Evolutionary conservation across 1,140 invertebrate species (phyloP).

Genomic region (Muscidifurax raptorellus): DNA sequence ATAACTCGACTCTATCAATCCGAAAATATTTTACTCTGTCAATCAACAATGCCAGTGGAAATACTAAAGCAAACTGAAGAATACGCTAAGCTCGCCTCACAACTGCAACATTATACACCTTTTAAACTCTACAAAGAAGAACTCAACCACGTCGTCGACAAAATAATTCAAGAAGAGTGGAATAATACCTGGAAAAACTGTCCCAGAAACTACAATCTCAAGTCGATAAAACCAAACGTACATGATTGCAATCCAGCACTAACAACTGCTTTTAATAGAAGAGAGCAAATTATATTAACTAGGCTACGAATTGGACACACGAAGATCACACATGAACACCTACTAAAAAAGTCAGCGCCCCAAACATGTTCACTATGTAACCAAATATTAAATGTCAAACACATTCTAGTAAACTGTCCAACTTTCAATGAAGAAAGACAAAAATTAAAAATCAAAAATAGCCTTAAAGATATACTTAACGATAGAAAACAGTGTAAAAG

Average conservation of each 20-base stretch:
- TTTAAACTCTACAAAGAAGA: neutral
- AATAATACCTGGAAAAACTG: neutral
- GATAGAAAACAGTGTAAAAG: no score
- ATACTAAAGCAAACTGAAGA: neutral
- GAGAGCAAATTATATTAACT: neutral
- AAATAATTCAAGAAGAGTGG: neutral
- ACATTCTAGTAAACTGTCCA: neutral
- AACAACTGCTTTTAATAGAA: neutral
- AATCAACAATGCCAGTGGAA: neutral
- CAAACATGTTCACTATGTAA: neutral
- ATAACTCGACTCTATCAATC: neutral
- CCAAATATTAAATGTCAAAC: neutral
- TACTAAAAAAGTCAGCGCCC: neutral
- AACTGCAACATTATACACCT: neutral
- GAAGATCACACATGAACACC: neutral
- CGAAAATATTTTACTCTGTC: neutral
- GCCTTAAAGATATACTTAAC: neutral
- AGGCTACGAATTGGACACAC: neutral
- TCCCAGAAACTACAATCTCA: neutral
- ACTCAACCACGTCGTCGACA: neutral
- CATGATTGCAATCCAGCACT: neutral
- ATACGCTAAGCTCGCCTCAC: neutral
- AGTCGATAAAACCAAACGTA: neutral
- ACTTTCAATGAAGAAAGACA: neutral
- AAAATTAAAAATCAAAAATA: neutral